These are phyloP conservation scores for Drosophila borealis DNA, from an alignment of 2,888 invertebrate species.

Conservation along the genomic window DNA sequence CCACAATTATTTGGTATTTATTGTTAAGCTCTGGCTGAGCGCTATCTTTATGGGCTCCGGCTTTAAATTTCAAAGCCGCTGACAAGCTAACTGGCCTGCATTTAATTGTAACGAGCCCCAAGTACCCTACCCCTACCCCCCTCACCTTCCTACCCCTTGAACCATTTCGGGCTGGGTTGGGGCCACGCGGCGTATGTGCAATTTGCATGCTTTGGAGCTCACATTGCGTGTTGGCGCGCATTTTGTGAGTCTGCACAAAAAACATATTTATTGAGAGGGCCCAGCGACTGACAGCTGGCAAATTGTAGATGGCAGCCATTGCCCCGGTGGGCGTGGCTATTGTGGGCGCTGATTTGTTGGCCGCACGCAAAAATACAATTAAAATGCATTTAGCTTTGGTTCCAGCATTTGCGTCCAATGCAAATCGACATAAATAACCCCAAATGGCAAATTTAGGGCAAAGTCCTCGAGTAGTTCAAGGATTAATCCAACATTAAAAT, in stretches of 20 bases:
- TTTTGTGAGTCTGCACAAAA: slow-evolving; percentile 37
- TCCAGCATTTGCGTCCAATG: slow-evolving; percentile 9
- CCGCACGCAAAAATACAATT: slow-evolving; percentile 70
- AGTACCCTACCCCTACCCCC: not conserved
- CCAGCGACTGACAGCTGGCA: slow-evolving; percentile 65
- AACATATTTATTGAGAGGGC: slow-evolving; percentile 17
- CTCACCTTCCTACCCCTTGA: not conserved
- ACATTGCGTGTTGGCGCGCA: slow-evolving; percentile 40
- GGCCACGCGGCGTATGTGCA: slow-evolving; percentile 44
- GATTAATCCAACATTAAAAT: not conserved
- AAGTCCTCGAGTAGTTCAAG: slow-evolving; percentile 6
- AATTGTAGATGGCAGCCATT: slow-evolving; percentile 45
- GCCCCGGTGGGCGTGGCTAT: not conserved
- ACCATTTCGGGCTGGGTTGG: slow-evolving; percentile 1
- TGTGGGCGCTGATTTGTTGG: slow-evolving; percentile 47
- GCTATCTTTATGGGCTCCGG: slow-evolving; percentile 59
- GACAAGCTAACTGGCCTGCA: slow-evolving; percentile 39
- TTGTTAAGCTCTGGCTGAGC: slow-evolving; percentile 57
- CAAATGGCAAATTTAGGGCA: slow-evolving; percentile 11
- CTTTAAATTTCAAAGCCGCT: slow-evolving; percentile 64
- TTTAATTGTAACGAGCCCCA: slow-evolving; percentile 19
- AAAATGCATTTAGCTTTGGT: slow-evolving; percentile 58
- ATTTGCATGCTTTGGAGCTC: slow-evolving; percentile 54
- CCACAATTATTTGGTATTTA: slow-evolving; percentile 76
- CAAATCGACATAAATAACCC: slow-evolving; percentile 43